Conservation (phyloP, 2,113 vertebrate species). For the Rhinogobius similis region DNA sequence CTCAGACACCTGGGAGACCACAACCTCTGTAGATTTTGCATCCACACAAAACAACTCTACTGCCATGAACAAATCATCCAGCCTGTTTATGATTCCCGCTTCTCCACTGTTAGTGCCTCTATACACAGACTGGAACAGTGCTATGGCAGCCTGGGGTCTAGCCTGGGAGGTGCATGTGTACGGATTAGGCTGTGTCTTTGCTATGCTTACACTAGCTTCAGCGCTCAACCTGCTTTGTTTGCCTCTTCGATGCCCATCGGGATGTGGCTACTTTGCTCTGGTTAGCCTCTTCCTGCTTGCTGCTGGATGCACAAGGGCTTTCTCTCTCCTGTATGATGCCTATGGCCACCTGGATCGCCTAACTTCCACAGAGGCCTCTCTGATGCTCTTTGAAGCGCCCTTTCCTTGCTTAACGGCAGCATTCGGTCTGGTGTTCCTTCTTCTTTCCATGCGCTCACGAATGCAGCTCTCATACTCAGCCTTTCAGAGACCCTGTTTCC, state of each 20-base stretch:
- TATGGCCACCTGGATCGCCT: conserved; percentile 82
- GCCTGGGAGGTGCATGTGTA: conserved; percentile 90
- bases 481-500: conserved; percentile 81
- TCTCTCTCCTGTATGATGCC: conserved; percentile 84
- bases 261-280: conserved; percentile 83
- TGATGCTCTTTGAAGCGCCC: conserved; percentile 83
- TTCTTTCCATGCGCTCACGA: conserved; percentile 83
- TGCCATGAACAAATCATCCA: conserved; percentile 63
- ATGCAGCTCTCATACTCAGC: conserved; percentile 79
- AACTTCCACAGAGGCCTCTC: conserved; percentile 69
- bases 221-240: conserved; percentile 83
- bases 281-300: conserved; percentile 83
- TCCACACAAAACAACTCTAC: conserved; percentile 51
- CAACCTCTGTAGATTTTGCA: conserved; percentile 34
- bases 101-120: conserved; percentile 81
- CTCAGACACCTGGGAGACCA: conserved; percentile 59
- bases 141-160: conserved; percentile 85
- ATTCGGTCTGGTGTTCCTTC: conserved; percentile 84
- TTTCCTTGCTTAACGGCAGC: conserved; percentile 87
- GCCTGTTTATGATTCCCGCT: conserved; percentile 54
- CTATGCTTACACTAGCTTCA: conserved; percentile 79
- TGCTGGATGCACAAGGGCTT: conserved; percentile 77
- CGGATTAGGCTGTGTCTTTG: conserved; percentile 82
- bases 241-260: conserved; percentile 83
- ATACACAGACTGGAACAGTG: conserved; percentile 86